These are phyloP conservation scores for Acleris sparsana DNA, from an alignment of 2,888 invertebrate species.

Conservation along the genomic window DNA sequence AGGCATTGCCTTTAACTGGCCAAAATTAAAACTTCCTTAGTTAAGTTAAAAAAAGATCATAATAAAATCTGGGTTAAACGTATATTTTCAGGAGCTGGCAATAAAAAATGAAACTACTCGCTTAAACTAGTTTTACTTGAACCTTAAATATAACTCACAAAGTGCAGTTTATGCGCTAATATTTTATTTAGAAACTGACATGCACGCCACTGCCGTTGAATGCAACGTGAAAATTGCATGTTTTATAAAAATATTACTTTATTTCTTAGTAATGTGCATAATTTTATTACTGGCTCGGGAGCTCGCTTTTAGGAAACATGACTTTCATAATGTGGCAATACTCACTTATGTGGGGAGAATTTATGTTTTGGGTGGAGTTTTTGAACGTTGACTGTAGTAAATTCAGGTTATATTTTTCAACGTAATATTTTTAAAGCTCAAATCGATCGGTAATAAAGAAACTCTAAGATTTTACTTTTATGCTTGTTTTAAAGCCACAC, in stretches of 20 bases:
- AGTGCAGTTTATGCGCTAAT: slow-evolving; percentile 36
- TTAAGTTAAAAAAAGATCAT: no score
- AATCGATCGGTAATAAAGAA: no score
- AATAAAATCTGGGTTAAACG: no score
- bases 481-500: no score
- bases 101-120: neutral
- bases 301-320: slow-evolving; percentile 13
- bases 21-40: no score
- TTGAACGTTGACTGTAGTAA: neutral
- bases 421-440: no score
- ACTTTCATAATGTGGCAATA: slow-evolving; percentile 28
- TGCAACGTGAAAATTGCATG: slow-evolving; percentile 34
- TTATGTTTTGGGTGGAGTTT: neutral
- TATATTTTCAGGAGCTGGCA: no score
- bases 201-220: slow-evolving; percentile 24
- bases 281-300: slow-evolving; percentile 25
- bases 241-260: slow-evolving; percentile 36
- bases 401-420: neutral
- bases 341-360: neutral
- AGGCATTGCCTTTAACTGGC: no score
- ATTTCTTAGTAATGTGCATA: slow-evolving; percentile 33
- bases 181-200: slow-evolving; percentile 34
- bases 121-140: slow-evolving; percentile 3
- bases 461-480: no score
- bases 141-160: slow-evolving; percentile 27